phyloP scores from a whole-genome alignment of 2,797 vertebrate genomes.

The Dromococcyx pavoninus region DNA sequence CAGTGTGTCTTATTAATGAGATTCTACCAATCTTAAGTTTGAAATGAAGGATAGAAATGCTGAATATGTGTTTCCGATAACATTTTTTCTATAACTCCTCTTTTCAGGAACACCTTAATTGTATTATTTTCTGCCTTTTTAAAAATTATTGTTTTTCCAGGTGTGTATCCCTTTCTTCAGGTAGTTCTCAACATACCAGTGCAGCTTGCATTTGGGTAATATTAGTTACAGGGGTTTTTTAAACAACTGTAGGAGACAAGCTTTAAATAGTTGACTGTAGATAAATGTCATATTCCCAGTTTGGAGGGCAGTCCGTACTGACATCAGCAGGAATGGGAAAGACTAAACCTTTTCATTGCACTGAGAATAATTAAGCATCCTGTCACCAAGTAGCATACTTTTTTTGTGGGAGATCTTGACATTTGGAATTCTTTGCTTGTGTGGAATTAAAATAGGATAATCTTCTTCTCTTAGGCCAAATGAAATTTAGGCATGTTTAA shows the following conservation, averaged over 20 bases:
- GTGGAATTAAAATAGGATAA: constrained; percentile 51
- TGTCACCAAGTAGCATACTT: constrained; percentile 19
- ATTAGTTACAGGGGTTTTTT: neutral
- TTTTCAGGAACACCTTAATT: neutral
- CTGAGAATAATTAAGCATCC: constrained; percentile 25
- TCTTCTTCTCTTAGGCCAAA: constrained; percentile 43
- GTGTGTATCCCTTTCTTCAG: accelerated
- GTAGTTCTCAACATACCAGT: neutral
- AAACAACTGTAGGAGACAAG: neutral
- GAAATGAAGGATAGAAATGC: no score
- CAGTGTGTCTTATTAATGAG: neutral
- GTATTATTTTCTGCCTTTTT: neutral
- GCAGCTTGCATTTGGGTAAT: neutral
- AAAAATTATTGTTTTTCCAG: neutral
- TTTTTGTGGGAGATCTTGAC: constrained; percentile 41
- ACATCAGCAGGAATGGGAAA: constrained; percentile 13
- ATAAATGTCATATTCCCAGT: neutral
- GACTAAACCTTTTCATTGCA: neutral
- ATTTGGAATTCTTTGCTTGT: constrained; percentile 43
- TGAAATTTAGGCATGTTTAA: constrained; percentile 50
- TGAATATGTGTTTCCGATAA: no score
- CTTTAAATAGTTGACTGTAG: neutral
- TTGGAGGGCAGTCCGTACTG: neutral
- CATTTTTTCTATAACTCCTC: neutral
- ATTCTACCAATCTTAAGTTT: neutral